Evolutionary conservation across 2,113 vertebrate species (phyloP).

Genomic region (Stegastes partitus): DNA sequence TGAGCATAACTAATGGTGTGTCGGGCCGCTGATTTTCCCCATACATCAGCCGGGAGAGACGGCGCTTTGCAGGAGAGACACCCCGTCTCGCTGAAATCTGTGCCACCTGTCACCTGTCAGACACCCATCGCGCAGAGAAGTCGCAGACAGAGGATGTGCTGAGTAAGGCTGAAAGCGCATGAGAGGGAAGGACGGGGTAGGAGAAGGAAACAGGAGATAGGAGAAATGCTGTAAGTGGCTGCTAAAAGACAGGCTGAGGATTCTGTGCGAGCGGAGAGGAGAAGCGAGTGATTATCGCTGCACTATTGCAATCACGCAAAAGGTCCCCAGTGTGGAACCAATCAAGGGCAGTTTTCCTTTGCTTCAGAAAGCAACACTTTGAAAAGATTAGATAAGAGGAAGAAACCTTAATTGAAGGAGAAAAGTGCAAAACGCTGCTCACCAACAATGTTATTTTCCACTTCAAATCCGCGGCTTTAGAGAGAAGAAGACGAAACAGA

Average conservation of each 20-base stretch:
- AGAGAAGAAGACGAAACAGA: neutral
- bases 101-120: conserved; percentile 71
- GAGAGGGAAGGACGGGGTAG: neutral
- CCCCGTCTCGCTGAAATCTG: conserved; percentile 55
- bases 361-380: conserved; percentile 15
- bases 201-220: neutral
- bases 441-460: conserved; percentile 12
- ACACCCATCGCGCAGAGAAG: conserved; percentile 18
- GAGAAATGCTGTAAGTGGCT: neutral
- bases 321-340: conserved; percentile 23
- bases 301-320: conserved; percentile 19
- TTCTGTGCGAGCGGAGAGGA: neutral
- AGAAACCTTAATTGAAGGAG: conserved; percentile 3
- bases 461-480: conserved; percentile 5
- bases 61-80: conserved; percentile 36
- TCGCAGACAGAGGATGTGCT: conserved; percentile 14
- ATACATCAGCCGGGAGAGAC: conserved; percentile 49
- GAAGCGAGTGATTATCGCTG: conserved; percentile 19
- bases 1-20: conserved; percentile 64
- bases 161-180: neutral
- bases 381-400: neutral
- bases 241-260: conserved; percentile 8
- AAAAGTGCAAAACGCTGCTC: neutral
- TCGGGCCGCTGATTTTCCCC: conserved; percentile 26
- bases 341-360: conserved; percentile 2